Evolutionary conservation across 2,888 invertebrate species (phyloP).

Genomic region (Tigriopus californicus): DNA sequence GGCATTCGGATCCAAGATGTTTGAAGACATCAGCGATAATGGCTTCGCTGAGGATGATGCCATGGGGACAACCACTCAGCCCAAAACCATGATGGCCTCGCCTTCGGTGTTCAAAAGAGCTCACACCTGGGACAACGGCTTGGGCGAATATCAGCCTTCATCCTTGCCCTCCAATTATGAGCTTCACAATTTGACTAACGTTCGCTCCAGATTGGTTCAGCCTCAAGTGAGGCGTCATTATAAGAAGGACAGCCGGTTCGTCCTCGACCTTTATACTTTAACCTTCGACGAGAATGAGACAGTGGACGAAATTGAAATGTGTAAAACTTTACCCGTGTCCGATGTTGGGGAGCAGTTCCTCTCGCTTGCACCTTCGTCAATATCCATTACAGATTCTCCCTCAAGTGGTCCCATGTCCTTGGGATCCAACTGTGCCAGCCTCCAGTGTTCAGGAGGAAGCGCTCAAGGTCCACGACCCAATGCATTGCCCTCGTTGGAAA

Average conservation of each 20-base stretch:
- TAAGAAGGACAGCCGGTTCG: conserved; percentile 65
- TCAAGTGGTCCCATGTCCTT: neutral
- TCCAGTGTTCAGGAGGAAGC: too few species aligned
- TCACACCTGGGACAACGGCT: too few species aligned
- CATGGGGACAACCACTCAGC: too few species aligned
- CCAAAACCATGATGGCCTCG: too few species aligned
- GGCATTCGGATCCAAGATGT: too few species aligned
- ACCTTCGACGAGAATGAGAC: conserved; percentile 65
- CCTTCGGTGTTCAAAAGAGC: too few species aligned
- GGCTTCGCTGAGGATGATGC: too few species aligned
- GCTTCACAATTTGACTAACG: too few species aligned
- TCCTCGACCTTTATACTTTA: conserved; percentile 62
- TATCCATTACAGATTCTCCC: neutral
- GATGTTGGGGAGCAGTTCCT: neutral
- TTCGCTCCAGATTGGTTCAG: too few species aligned
- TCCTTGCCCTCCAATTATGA: too few species aligned
- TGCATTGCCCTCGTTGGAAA: conserved; percentile 1
- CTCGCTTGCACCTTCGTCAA: neutral
- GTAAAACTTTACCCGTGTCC: neutral
- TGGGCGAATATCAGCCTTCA: too few species aligned
- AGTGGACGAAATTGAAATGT: conserved; percentile 32
- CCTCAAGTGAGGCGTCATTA: conserved; percentile 43
- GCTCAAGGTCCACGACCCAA: neutral
- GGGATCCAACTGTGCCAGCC: neutral
- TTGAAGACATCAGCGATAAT: too few species aligned